These are phyloP conservation scores for Falcaria lacertinaria DNA, from an alignment of 2,888 invertebrate genomes.

Conservation along the genomic window DNA sequence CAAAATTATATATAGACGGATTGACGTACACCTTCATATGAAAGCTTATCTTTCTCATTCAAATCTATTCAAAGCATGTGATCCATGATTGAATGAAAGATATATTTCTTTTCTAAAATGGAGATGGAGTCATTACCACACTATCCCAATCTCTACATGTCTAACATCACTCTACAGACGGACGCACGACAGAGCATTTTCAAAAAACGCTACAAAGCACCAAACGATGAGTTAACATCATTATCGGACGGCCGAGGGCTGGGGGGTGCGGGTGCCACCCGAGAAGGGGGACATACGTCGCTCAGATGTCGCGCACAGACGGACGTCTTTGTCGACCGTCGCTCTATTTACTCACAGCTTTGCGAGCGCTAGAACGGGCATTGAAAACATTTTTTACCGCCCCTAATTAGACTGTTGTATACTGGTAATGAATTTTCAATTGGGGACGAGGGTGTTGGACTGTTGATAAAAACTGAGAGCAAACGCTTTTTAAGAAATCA, in stretches of 20 bases:
- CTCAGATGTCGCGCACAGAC: conserved; percentile 77
- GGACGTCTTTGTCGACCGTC: conserved; percentile 77
- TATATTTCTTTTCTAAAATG: too few relatives aligned
- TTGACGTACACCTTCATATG: too few relatives aligned
- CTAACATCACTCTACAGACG: conserved; percentile 27
- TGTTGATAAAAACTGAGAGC: neutral
- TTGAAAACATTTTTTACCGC: conserved; percentile 34
- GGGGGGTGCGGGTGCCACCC: conserved; percentile 15
- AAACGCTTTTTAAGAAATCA: neutral
- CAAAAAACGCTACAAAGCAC: conserved; percentile 71
- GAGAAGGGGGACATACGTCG: conserved; percentile 74
- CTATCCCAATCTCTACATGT: conserved; percentile 15
- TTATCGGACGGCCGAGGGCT: conserved; percentile 51
- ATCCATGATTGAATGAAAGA: too few relatives aligned
- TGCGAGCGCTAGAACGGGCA: conserved; percentile 60
- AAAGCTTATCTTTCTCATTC: too few relatives aligned
- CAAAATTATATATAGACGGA: too few relatives aligned
- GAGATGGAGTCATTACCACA: too few relatives aligned
- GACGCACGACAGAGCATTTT: conserved; percentile 40
- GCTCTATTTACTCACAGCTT: conserved; percentile 71
- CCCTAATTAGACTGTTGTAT: conserved; percentile 39
- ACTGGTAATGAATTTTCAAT: conserved; percentile 13
- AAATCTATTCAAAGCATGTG: too few relatives aligned
- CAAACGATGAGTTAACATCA: conserved; percentile 76
- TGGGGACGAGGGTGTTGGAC: neutral